Evolutionary conservation across 1,140 invertebrate genomes (phyloP), one percentile per base, ranked within the genome.

Genomic region (Temnothorax nylanderi): DNA sequence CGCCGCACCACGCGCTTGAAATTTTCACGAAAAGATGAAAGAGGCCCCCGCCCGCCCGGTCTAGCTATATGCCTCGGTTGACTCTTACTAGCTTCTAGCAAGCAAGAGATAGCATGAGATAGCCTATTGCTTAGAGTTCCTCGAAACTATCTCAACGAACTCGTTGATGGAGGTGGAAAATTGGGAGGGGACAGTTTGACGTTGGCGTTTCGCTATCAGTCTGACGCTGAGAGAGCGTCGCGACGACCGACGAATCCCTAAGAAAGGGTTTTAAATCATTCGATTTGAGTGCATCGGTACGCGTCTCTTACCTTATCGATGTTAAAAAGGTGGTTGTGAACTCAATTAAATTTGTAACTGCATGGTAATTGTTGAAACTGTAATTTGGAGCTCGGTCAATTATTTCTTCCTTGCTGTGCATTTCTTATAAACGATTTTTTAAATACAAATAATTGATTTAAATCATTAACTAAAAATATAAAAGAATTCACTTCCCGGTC

Each of bases 181-280:
- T 92, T 75, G 54, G 78, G 87, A 67, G 88, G 71, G 78, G 77
- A 91, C 86, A 88, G 92, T 62, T 87, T 87, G 88, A 77, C 90
- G 89, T 88, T 88, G 64, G 88, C 77, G 88, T 82, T 82, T 87
- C 67, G 87, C 91, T 92, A 92, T 93, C 90, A 87, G 88, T 91
- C 89, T 87, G 69, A 84, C 69, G 67, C 88, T 87, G 71, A 88
- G 86, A 89, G 90, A 92, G 88, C 90, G 90, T 89, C 90, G 88
- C 82, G 88, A 90, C 82, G 88, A 87, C 74, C 84, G 90, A 82
- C 82, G 60, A 87, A 75, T 87, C 69, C 65, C 74, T 77, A 62
- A 91, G 77, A 80, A 90, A 51, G 69, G 54, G 80, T 74, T 44
- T 37, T 72, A 32, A 74, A 47, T 54, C 1, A 18, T 62, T 60